Base-by-base conservation (phyloP, 2,888 invertebrate genomes). In the Strigamia crassipes region DNA sequence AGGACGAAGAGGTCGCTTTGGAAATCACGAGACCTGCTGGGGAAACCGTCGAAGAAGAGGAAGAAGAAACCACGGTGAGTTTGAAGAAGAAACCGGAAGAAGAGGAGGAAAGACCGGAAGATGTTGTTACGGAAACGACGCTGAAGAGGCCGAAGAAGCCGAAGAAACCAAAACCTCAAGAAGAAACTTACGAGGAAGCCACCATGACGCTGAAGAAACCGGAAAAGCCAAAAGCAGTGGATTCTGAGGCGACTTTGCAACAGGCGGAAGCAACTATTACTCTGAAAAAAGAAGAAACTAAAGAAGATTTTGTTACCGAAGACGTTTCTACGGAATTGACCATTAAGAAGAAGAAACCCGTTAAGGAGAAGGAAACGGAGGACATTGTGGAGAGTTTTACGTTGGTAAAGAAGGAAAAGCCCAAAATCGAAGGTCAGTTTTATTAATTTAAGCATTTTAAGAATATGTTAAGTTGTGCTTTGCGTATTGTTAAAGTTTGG, bases 11-110 rank as follows among this genome's bases (percentile, higher is more conserved):
- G 4, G 51, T 73, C 10, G n/a, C 81, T 23, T 73, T 81, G 41
- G 18, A 31, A 12, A 38, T 78, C 15, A 78, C 4, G 9, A 78
- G 15, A 31, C 78, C 78, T 15, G 78, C 34, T 31, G 78, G 18
- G 6, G 73, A 73, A 13, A 82, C 80, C 38, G 73, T 81, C 38
- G 77, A 73, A 78, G 38, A 82, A 51, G 38, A 82, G 73, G 78
- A 42, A 78, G 83, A 83, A 82, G 83, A 83, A 31, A 78, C 83
- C 6, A 83, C 81, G 9, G 83, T 84, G 0, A 83, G 42, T 23
- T 18, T 84, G 41, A 82, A 82, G 80, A 83, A 80, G 23, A 34
- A 23, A n/a, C 41, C 42, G 12, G 61, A 79, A 79, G 41, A 79
- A 34, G 56, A 80, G 41, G 21, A n/a, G 23, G 27, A 51, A 21